Evolutionary conservation across 2,797 vertebrate genomes (phyloP).

Genomic region (Fistularia tabacaria): DNA sequence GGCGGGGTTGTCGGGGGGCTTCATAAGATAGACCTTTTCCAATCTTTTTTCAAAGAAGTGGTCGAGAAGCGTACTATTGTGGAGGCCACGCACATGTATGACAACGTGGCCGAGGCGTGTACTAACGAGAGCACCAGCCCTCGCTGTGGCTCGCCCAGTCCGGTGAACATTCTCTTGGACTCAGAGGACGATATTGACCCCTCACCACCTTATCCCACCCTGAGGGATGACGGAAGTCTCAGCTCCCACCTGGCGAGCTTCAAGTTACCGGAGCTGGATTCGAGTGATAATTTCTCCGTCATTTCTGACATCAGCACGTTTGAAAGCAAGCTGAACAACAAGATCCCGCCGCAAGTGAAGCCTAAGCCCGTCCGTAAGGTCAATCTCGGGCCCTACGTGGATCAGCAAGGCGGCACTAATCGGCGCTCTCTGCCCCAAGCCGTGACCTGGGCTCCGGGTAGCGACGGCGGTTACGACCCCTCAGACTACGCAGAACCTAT

Average conservation of each 20-base stretch:
- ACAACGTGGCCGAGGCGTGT: conserved; percentile 90
- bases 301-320: conserved; percentile 81
- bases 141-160: conserved; percentile 87
- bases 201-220: conserved; percentile 78
- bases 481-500: conserved; percentile 95
- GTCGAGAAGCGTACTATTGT: conserved; percentile 89
- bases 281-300: conserved; percentile 82
- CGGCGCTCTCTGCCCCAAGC: conserved; percentile 83
- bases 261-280: conserved; percentile 85
- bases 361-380: conserved; percentile 87
- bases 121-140: conserved; percentile 87
- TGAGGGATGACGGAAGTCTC: conserved; percentile 79
- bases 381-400: conserved; percentile 80
- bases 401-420: conserved; percentile 78
- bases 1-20: conserved; percentile 81
- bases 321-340: conserved; percentile 91
- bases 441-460: conserved; percentile 82
- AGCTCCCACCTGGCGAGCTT: conserved; percentile 77
- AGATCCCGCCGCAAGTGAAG: conserved; percentile 88
- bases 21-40: conserved; percentile 88
- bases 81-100: conserved; percentile 96
- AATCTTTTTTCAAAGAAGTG: conserved; percentile 88
- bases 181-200: conserved; percentile 89
- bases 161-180: conserved; percentile 84
- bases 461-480: conserved; percentile 87